phyloP scores from a whole-genome alignment of 1,140 invertebrate genomes.

The Drosophila melanogaster region DNA sequence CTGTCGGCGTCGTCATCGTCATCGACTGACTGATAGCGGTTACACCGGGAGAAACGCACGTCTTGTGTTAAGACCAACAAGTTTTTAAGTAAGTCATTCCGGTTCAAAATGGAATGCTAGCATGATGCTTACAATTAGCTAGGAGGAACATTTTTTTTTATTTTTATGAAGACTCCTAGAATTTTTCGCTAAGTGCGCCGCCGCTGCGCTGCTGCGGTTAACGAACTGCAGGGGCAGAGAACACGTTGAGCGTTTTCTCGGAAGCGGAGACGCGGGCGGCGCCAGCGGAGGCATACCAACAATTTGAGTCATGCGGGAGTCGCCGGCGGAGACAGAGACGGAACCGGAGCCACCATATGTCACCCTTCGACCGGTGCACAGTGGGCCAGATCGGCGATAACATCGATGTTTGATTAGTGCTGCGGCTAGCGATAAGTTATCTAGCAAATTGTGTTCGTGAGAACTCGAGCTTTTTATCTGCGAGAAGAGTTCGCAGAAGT shows the following conservation, averaged over 20 bases:
- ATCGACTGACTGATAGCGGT: constrained; percentile 21
- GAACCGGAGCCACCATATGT: constrained; percentile 32
- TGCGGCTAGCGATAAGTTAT: constrained; percentile 19
- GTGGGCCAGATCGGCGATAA: constrained; percentile 22
- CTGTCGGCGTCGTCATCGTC: constrained; percentile 24
- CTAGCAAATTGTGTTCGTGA: constrained; percentile 11
- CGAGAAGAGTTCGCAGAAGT: constrained; percentile 17
- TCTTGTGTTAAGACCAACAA: neutral
- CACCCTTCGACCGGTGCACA: constrained; percentile 34
- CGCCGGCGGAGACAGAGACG: constrained; percentile 11
- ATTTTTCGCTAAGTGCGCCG: constrained; percentile 11
- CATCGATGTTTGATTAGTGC: constrained; percentile 13
- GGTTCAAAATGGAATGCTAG: no score
- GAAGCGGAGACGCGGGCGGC: constrained; percentile 14
- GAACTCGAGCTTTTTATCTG: constrained; percentile 23
- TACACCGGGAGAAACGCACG: constrained; percentile 8
- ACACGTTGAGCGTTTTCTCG: constrained; percentile 22
- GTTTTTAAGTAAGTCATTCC: no score
- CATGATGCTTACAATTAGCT: no score
- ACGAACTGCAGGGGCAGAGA: constrained; percentile 59
- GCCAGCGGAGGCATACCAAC: constrained; percentile 37
- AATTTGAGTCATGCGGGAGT: constrained; percentile 55
- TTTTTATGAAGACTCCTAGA: no score
- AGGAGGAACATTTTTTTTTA: no score
- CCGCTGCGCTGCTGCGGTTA: constrained; percentile 40